These are phyloP conservation scores for Eupelmus urozonus DNA, from an alignment of 2,888 invertebrate species.

Conservation along the genomic window DNA sequence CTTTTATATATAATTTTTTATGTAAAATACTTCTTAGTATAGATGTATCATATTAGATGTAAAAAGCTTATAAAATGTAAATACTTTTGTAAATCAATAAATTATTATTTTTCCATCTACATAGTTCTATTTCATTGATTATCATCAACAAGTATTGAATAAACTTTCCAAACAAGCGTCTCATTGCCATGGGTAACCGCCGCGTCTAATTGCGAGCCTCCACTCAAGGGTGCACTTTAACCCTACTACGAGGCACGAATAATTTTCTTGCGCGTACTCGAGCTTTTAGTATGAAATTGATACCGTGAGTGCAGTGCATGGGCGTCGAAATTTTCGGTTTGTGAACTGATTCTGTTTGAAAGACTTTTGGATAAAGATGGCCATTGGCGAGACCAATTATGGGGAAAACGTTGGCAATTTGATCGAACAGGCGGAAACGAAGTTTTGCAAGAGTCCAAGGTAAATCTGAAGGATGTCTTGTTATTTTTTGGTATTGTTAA, in stretches of 20 bases:
- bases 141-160: slow-evolving; percentile 15
- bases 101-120: neutral
- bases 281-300: neutral
- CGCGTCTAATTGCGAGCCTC: neutral
- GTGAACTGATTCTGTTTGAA: neutral
- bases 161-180: slow-evolving; percentile 29
- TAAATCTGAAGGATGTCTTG: slow-evolving; percentile 23
- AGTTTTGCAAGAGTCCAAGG: slow-evolving; percentile 59
- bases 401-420: slow-evolving; percentile 58
- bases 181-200: slow-evolving; percentile 31
- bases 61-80: too few species aligned
- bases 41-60: too few species aligned
- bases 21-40: too few species aligned
- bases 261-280: too few species aligned
- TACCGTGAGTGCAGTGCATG: neutral
- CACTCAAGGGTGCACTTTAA: neutral
- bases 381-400: slow-evolving; percentile 2
- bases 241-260: too few species aligned
- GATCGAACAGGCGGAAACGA: slow-evolving; percentile 54
- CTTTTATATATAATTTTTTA: too few species aligned
- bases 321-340: neutral
- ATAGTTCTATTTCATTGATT: neutral
- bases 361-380: slow-evolving; percentile 6
- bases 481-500: slow-evolving; percentile 21
- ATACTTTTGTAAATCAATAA: too few species aligned